Base-by-base conservation (phyloP, 2,113 vertebrate genomes). In the Sarotherodon lohbergeri region DNA sequence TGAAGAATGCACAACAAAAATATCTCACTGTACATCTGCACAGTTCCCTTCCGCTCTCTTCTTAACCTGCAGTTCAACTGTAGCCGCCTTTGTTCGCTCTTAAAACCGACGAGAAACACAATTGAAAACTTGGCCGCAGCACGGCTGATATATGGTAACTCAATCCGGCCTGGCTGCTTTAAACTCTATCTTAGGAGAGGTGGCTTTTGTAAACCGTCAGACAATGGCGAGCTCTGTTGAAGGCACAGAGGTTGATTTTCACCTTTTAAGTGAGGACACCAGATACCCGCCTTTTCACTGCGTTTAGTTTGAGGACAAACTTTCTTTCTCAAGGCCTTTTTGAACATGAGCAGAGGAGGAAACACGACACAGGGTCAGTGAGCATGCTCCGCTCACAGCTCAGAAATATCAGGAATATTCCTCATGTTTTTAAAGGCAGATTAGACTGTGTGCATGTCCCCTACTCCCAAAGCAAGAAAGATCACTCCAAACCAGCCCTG, bases 161-260 rank as follows among this genome's bases (percentile, higher is more conserved):
- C 87, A 86, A 96, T 95, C 94, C 43, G 63, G 54, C 48, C 87
- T 80, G 91, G 90, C 79, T 88, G 95, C 95, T 96, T 95, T 94
- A 93, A 95, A 95, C 91, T 94, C 93, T 88, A 91, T 95, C 94
- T 94, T 83, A 78, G 94, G 90, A 89, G 73, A 90, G 92, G 93
- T 88, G 92, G 95, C 93, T 95, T 94, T 93, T 93, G 94, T 94
- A 82, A 87, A 92, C 36, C 83, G 76, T 61, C 68, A 48, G 66
- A 96, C 96, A 96, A 96, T 94, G 95, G 86, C 5, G 46, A 36
- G 94, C 95, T 94, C 95, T 96, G 95, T 96, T 82, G 87, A 89
- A 85, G 91, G 91, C 89, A 50, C 89, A 84, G 89, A 94, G 92
- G 90, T 90, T 81, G 93, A 92, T 93, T 95, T 93, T 86, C 94